Evolutionary conservation across 1,140 invertebrate genomes (phyloP), one percentile per base, ranked within the genome.

Genomic region (Aradophagus sp.): DNA sequence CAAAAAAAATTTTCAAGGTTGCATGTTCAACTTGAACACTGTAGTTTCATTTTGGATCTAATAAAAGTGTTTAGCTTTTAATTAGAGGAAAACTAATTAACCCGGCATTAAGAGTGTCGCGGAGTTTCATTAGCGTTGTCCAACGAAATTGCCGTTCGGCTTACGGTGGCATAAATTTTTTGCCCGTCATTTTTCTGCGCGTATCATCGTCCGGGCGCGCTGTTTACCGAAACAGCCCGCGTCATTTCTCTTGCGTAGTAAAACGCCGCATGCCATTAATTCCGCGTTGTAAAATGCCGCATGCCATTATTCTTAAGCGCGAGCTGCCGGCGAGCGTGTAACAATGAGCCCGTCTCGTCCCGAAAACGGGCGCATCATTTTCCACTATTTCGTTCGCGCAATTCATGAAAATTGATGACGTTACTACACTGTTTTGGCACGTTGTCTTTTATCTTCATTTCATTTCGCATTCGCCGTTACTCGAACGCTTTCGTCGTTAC

Each of bases 251-350:
- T 68, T 59, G 58, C 63, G 70, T 68, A 63, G 58, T 55, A 59
- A 68, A 68, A 68, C 53, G 53, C 70, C 55, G 70, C 70, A 68
- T 73, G 65, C 58, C 63, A 68, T 73, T 73, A 73, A 73, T 73
- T 67, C 53, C 35, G 13, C 35, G 63, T 68, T 73, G 63, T 65
- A 73, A 73, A 73, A 73, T 47, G 63, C 48, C 55, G 63, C 70
- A 65, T 73, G 70, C 59, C 63, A 73, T 73, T 63, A 73, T 65
- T 73, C 70, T 73, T 55, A 65, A 73, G 70, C 58, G 68, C 59
- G 52, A 73, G 61, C 59, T 45, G 50, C 38, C 44, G 58, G 58
- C 45, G 44, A 62, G 29, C 58, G 52, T 52, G 58, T 42, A 73
- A 68, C 70, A 65, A 73, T 68, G 63, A 55, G 47, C 53, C 52